Evolutionary conservation across 2,888 invertebrate genomes (phyloP).

Genomic region (Cryptops parisi): DNA sequence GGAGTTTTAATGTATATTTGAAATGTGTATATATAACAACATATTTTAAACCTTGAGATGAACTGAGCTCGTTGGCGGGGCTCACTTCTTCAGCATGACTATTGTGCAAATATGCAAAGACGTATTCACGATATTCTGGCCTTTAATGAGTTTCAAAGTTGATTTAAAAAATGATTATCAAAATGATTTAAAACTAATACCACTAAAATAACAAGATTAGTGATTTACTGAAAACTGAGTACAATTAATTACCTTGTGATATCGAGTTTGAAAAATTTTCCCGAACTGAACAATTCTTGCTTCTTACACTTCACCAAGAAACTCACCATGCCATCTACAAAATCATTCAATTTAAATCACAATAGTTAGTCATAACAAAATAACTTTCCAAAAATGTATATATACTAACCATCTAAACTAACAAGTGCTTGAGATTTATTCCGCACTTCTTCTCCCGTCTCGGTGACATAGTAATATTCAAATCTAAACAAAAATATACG

Average conservation of each 20-base stretch:
- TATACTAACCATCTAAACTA: neutral
- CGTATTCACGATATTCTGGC: neutral
- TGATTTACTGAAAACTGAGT: neutral
- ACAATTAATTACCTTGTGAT: neutral
- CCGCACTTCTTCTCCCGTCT: neutral
- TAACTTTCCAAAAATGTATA: neutral
- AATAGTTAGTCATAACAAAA: neutral
- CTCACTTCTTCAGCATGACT: slow-evolving; percentile 2
- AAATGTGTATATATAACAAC: no score
- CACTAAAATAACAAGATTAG: neutral
- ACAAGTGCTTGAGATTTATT: neutral
- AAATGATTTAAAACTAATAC: neutral
- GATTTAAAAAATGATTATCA: neutral
- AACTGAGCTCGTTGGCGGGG: neutral
- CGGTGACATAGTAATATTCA: slow-evolving; percentile 5
- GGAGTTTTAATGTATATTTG: no score
- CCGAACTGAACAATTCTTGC: neutral
- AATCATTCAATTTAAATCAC: neutral
- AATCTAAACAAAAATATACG: neutral
- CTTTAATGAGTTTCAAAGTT: no score
- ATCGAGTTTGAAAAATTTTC: slow-evolving; percentile 3
- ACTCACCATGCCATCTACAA: slow-evolving; percentile 4
- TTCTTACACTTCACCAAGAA: slow-evolving; percentile 9
- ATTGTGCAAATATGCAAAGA: slow-evolving; percentile 8
- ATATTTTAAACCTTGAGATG: no score